Percentiles rank a stretch among this genome's conserved stretches.
Evolutionary conservation across 2,113 vertebrate genomes (phyloP).

Genomic region (Oncorhynchus keta): DNA sequence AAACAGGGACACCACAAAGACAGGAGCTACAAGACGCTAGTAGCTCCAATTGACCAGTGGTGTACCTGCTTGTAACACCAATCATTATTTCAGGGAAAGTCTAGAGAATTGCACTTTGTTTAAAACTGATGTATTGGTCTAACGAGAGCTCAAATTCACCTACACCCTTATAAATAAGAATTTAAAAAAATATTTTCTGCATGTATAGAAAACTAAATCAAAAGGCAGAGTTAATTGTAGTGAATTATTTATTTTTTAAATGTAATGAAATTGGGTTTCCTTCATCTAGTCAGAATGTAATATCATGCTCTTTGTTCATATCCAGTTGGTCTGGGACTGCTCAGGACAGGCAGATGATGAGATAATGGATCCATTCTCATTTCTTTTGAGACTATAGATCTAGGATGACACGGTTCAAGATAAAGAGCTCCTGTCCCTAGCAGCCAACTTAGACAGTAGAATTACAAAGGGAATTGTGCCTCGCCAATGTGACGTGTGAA

Average conservation of each 20-base stretch:
- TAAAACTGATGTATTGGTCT: constrained; percentile 24
- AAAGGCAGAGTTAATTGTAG: too few relatives aligned
- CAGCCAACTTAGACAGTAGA: constrained; percentile 61
- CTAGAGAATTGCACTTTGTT: neutral
- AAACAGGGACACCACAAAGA: constrained; percentile 50
- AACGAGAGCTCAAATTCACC: constrained; percentile 37
- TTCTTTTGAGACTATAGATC: constrained; percentile 64
- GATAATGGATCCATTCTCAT: constrained; percentile 47
- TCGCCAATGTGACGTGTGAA: constrained; percentile 53
- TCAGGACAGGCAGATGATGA: constrained; percentile 56
- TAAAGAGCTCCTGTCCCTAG: constrained; percentile 66
- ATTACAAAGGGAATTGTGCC: constrained; percentile 52
- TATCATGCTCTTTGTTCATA: constrained; percentile 59
- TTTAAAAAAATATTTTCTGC: too few relatives aligned
- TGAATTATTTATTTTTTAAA: constrained; percentile 3
- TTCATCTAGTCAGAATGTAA: constrained; percentile 57
- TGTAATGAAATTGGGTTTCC: constrained; percentile 56
- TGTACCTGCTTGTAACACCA: neutral
- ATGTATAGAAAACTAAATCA: constrained; percentile 19
- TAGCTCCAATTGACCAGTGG: neutral
- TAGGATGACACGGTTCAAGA: constrained; percentile 68
- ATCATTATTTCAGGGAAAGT: neutral
- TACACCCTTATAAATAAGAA: constrained; percentile 45
- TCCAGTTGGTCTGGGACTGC: constrained; percentile 44
- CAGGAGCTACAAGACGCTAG: constrained; percentile 47